phyloP scores from a whole-genome alignment of 2,113 vertebrate species.

The Apeltes quadracus region DNA sequence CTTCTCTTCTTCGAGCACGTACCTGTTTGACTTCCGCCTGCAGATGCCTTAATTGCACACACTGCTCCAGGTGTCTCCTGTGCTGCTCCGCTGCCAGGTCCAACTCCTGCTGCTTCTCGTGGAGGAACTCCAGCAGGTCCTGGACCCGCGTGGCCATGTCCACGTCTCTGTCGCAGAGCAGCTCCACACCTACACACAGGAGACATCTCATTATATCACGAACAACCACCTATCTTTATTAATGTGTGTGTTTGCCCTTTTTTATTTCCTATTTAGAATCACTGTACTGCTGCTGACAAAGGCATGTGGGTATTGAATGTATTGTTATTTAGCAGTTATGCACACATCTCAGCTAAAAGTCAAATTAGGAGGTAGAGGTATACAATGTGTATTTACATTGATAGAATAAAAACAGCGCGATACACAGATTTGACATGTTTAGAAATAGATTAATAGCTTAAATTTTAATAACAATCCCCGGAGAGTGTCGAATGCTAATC shows the following conservation, averaged over 20 bases:
- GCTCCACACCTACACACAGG: slow-evolving; percentile 87
- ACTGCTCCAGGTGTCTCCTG: slow-evolving; percentile 94
- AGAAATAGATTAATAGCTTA: background rate
- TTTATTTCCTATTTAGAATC: background rate
- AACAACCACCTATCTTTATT: background rate
- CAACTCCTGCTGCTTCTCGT: slow-evolving; percentile 97
- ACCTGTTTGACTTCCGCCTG: slow-evolving; percentile 99
- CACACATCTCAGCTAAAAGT: background rate
- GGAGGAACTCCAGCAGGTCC: slow-evolving; percentile 95
- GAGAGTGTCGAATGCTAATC: slow-evolving; percentile 1
- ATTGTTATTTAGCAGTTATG: background rate
- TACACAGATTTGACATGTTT: background rate
- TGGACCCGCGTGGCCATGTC: slow-evolving; percentile 97
- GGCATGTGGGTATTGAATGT: background rate
- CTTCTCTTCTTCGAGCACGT: background rate
- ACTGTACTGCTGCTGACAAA: background rate
- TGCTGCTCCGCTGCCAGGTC: slow-evolving; percentile 93
- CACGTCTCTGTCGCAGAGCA: slow-evolving; percentile 94
- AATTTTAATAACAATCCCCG: background rate
- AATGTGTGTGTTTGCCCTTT: background rate
- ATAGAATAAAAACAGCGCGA: background rate
- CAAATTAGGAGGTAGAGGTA: background rate
- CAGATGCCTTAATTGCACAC: slow-evolving; percentile 94
- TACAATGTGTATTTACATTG: slow-evolving; percentile 1
- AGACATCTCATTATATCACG: background rate